Percentiles rank a stretch among this genome's conserved stretches.
Evolutionary conservation across 2,888 invertebrate species (phyloP).

Genomic region (Patella pellucida): DNA sequence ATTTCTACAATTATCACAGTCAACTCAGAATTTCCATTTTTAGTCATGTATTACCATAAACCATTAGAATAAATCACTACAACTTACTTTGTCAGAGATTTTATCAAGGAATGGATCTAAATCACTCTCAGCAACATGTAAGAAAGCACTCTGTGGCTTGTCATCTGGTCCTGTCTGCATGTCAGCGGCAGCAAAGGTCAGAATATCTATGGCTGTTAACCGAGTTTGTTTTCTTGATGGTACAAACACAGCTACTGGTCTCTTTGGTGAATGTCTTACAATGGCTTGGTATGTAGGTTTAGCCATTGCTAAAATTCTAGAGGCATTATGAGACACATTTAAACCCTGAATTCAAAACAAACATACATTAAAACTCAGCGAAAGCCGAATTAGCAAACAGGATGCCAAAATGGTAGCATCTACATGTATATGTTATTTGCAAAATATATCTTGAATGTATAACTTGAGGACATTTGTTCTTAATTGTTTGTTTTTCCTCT

Average conservation of each 20-base stretch:
- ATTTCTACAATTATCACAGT: neutral
- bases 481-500: too few species aligned
- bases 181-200: slow-evolving; percentile 94
- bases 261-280: slow-evolving; percentile 74
- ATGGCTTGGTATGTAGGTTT: slow-evolving; percentile 97
- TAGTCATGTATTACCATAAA: neutral
- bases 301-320: slow-evolving; percentile 96
- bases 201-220: slow-evolving; percentile 93
- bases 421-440: neutral
- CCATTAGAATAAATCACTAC: neutral
- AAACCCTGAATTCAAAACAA: slow-evolving; percentile 79
- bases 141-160: slow-evolving; percentile 86
- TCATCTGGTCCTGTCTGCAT: slow-evolving; percentile 85
- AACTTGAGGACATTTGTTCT: neutral
- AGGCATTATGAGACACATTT: slow-evolving; percentile 97
- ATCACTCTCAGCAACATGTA: slow-evolving; percentile 84
- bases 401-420: neutral
- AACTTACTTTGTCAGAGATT: slow-evolving; percentile 84
- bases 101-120: slow-evolving; percentile 90
- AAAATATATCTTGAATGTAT: neutral
- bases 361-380: neutral
- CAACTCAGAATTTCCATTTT: too few species aligned
- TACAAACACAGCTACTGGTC: slow-evolving; percentile 70
- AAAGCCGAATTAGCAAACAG: slow-evolving; percentile 15
- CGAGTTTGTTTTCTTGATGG: slow-evolving; percentile 88